These are phyloP conservation scores for Pionites leucogaster DNA, from an alignment of 2,113 vertebrate species.

Conservation along the genomic window DNA sequence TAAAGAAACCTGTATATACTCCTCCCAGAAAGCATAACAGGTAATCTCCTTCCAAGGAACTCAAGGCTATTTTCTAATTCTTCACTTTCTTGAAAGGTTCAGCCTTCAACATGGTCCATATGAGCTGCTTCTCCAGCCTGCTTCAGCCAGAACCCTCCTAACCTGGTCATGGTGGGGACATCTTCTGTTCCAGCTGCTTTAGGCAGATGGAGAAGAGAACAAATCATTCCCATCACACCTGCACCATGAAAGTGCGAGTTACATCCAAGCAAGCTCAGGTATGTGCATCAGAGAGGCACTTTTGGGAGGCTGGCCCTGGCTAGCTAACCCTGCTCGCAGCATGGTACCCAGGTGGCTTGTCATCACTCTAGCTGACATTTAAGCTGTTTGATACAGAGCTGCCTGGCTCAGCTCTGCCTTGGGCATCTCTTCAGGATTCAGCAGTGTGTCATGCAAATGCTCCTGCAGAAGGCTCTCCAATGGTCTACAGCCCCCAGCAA, in stretches of 20 bases:
- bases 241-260: neutral
- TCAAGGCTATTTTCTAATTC: neutral
- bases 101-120: neutral
- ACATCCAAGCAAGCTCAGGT: neutral
- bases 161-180: neutral
- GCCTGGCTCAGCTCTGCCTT: neutral
- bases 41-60: neutral
- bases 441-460: neutral
- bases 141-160: neutral
- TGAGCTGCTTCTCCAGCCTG: neutral
- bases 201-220: neutral
- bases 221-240: neutral
- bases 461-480: neutral
- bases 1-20: neutral
- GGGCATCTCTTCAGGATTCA: neutral
- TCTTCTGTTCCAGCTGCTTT: neutral
- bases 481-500: neutral
- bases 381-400: neutral
- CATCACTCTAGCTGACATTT: neutral
- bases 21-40: neutral
- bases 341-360: neutral
- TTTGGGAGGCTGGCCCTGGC: neutral
- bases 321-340: neutral
- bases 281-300: neutral
- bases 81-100: neutral